Conservation (phyloP, 1,140 invertebrate genomes). For the Cardiocondyla obscurior region DNA sequence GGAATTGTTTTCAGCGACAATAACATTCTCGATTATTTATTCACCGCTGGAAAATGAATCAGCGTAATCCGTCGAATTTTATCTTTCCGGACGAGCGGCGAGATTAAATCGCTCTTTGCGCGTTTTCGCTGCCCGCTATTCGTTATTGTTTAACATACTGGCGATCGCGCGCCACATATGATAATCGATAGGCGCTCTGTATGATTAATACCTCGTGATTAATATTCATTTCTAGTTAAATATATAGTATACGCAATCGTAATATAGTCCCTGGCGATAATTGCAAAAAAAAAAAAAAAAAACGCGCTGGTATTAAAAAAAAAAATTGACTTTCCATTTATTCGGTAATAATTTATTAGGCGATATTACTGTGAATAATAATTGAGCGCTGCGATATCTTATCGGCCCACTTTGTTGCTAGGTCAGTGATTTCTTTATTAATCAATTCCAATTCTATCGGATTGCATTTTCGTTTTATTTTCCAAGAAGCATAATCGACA, state of each 20-base stretch:
- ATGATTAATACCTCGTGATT: conserved; percentile 46
- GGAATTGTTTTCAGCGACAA: conserved; percentile 55
- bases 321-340: neutral
- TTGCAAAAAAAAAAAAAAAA: neutral
- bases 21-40: conserved; percentile 60
- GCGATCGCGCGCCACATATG: conserved; percentile 26
- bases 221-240: conserved; percentile 43
- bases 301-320: neutral
- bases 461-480: neutral
- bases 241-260: conserved; percentile 5
- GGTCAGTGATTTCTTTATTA: neutral
- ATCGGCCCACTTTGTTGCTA: neutral
- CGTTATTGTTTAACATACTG: conserved; percentile 53
- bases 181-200: conserved; percentile 49
- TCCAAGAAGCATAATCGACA: neutral
- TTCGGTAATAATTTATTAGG: neutral
- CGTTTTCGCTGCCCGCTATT: conserved; percentile 14
- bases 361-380: neutral
- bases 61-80: conserved; percentile 43
- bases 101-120: conserved; percentile 56
- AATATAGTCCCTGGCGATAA: neutral
- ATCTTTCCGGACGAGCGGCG: conserved; percentile 30
- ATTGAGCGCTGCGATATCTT: neutral
- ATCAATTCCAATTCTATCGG: neutral
- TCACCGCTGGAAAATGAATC: conserved; percentile 52